These are phyloP conservation scores for Chrysotoxum bicinctum DNA, from an alignment of 2,888 invertebrate species.

Conservation along the genomic window DNA sequence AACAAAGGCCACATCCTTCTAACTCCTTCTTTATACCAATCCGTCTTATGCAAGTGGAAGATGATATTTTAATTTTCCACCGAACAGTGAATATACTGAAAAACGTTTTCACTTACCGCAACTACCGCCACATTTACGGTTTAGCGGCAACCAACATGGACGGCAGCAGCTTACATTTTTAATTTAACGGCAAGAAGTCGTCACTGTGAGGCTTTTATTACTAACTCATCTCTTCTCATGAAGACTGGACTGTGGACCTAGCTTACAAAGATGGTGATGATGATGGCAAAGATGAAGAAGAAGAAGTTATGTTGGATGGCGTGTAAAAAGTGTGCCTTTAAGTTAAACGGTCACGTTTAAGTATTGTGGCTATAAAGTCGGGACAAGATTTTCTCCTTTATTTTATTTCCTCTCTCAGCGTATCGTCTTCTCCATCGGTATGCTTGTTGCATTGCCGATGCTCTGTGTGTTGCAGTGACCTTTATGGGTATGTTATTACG, in stretches of 20 bases:
- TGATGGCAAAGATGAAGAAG: not conserved
- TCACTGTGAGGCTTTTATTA: constrained; percentile 17
- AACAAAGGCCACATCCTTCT: constrained; percentile 1
- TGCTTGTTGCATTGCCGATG: not conserved
- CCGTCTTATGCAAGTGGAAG: constrained; percentile 27
- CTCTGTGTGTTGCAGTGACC: constrained; percentile 43
- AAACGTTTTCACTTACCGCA: constrained; percentile 12
- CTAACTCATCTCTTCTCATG: constrained; percentile 1
- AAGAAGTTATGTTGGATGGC: constrained; percentile 30
- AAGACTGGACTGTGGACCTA: not conserved
- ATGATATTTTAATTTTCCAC: constrained; percentile 45
- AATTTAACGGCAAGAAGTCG: constrained; percentile 4
- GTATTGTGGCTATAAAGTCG: constrained; percentile 38
- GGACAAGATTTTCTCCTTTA: constrained; percentile 9
- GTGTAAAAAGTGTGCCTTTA: constrained; percentile 61
- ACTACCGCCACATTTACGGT: not conserved
- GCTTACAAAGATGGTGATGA: not conserved
- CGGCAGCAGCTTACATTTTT: constrained; percentile 17
- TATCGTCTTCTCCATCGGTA: not conserved
- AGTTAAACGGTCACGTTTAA: constrained; percentile 64
- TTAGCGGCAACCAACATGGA: not conserved
- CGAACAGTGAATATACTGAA: not conserved
- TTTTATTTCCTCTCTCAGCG: not conserved
- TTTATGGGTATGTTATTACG: constrained; percentile 51
- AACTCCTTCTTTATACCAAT: not conserved